Base-by-base conservation (phyloP, 2,888 invertebrate genomes). In the Tanytarsus gracilentus region DNA sequence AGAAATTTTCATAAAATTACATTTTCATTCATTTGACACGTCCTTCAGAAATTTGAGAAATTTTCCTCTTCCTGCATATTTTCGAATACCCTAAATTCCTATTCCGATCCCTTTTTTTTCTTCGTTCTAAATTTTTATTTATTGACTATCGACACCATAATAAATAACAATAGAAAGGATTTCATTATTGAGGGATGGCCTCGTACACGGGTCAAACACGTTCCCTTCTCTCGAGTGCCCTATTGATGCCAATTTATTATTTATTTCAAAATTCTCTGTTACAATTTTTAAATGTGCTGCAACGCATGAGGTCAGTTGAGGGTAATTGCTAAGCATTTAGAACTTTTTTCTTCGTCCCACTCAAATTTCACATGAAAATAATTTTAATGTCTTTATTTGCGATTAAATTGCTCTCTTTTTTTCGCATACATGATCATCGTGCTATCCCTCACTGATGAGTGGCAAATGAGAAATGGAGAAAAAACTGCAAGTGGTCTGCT, bases 141-240 rank as follows among this genome's bases (percentile, higher is more conserved):
- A 58, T 58, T 58, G 58, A 58, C 58, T 58, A 58, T 58, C 58
- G 58, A 58, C 58, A 58, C 58, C 48, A 44, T 58, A 58, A 58
- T 58, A 58, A 58, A 58, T 58, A 58, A 58, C 58, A 58, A 58
- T 58, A 33, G 36, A 58, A 58, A 58, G 58, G 58, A 58, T 58
- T 58, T 53, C n/a, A 53, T 16, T 18, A 9, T 23, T 55, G 18
- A 33, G 30, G 58, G 58, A 48, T 58, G 58, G 29, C 29, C 39
- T 4, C 23, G 21, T n/a, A 33, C 58, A 58, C 58, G 58, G 58
- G 58, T 58, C 58, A 58, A 58, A 27, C 58, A 58, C 58, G 58
- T 58, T 58, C 58, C 48, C 44, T 58, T 23, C 26, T 27, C 23
- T 56, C 40, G 40, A 56, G 56, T 56, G 56, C 56, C 58, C 30